phyloP scores from a whole-genome alignment of 2,113 vertebrate genomes.

The Mixornis gularis region DNA sequence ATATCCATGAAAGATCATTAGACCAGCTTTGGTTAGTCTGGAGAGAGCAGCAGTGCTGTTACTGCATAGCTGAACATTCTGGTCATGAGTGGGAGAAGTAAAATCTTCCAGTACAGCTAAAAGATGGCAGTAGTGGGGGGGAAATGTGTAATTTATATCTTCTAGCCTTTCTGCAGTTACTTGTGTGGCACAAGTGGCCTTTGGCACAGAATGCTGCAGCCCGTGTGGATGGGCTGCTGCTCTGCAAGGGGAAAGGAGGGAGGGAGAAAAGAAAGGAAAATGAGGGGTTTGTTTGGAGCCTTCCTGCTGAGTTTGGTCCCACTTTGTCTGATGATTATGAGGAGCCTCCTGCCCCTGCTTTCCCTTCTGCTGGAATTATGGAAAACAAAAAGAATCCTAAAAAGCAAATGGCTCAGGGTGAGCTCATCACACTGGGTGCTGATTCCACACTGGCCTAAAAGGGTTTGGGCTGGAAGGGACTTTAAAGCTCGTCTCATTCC shows the following conservation, averaged over 20 bases:
- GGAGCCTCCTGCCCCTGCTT: neutral
- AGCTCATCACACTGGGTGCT: fast-evolving
- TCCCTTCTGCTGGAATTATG: neutral
- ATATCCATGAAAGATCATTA: neutral
- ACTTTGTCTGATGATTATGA: neutral
- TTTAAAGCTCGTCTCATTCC: neutral
- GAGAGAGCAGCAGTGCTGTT: neutral
- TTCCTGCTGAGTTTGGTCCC: neutral
- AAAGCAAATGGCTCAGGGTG: neutral
- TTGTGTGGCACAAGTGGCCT: neutral
- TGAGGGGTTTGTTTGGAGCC: neutral
- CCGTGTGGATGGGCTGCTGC: neutral
- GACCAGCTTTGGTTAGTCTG: neutral
- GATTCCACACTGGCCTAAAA: neutral
- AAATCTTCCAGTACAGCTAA: neutral
- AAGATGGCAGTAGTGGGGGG: neutral
- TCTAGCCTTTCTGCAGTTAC: neutral
- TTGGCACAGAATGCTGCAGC: neutral
- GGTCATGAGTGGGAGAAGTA: neutral
- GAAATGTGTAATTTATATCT: fast-evolving
- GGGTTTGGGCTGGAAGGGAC: neutral
- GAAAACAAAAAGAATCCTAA: neutral
- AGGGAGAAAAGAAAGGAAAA: neutral
- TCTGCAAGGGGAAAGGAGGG: neutral
- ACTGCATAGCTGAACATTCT: neutral